phyloP scores from a whole-genome alignment of 1,140 invertebrate genomes.

The Bicyclus anynana region DNA sequence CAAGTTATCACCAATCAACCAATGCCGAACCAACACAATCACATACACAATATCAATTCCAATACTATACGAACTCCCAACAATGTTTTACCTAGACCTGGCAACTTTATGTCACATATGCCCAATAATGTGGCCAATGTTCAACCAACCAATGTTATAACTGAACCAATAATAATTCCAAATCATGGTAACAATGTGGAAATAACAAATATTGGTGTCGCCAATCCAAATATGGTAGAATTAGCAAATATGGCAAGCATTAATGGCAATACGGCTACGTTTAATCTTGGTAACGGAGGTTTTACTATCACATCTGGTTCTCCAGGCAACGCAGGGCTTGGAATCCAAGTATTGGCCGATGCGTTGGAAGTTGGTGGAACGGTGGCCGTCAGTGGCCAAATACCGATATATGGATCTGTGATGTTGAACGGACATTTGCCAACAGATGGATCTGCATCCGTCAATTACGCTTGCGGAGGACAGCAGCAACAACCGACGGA shows the following conservation, averaged over 20 bases:
- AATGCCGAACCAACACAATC: constrained; percentile 11
- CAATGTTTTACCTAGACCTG: constrained; percentile 1
- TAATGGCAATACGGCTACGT: constrained; percentile 41
- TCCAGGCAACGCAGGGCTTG: constrained; percentile 35
- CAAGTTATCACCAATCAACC: background rate
- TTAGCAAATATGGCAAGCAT: constrained; percentile 27
- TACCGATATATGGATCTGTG: constrained; percentile 51
- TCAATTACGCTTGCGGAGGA: constrained; percentile 43
- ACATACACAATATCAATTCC: background rate
- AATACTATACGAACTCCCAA: constrained; percentile 11
- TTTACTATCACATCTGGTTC: constrained; percentile 38
- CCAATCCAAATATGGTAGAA: constrained; percentile 18
- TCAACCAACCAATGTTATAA: constrained; percentile 15
- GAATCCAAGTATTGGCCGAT: constrained; percentile 46
- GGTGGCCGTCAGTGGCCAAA: constrained; percentile 43
- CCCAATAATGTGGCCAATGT: constrained; percentile 8
- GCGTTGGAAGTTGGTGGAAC: constrained; percentile 52
- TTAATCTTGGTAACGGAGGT: constrained; percentile 37
- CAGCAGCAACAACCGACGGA: background rate
- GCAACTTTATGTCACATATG: background rate
- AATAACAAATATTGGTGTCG: constrained; percentile 15
- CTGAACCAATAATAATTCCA: constrained; percentile 6
- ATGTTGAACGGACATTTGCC: constrained; percentile 47
- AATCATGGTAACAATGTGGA: constrained; percentile 17
- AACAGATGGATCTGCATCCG: constrained; percentile 41